Base-by-base conservation (phyloP, 2,113 vertebrate genomes). In the Mustela nigripes region DNA sequence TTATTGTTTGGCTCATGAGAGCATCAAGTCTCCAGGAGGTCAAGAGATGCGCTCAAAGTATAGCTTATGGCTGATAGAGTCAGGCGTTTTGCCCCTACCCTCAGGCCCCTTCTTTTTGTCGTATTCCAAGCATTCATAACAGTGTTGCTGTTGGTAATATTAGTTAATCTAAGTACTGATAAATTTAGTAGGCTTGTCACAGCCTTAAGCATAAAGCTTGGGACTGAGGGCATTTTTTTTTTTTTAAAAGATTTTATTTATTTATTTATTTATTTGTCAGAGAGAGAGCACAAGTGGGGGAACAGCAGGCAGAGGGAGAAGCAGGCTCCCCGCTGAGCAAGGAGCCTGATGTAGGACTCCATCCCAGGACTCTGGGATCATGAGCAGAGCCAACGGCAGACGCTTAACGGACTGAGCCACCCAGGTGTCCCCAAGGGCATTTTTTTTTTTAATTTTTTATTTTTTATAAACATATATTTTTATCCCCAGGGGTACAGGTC, bases 61-160 rank as follows among this genome's bases (percentile, higher is more conserved):
- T 82, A 53, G 56, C 89, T 86, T 1, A 4, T 83, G 73, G 60
- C n/a, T 86, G 80, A 63, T 71, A 22, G 39, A 91, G 48, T 56
- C 67, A 21, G 69, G 26, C 56, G 79, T 63, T 62, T 56, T 94
- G 81, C 7, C 7, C 50, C 11, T 24, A 90, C 11, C 48, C 21
- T n/a, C 53, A 62, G 65, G 56, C n/a, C 78, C 36, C 21, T 18
- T 31, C 84, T 88, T 96, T 78, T 53, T 92, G 3, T 62, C 63
- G 36, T 67, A 45, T 53, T 58, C 7, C 21, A 58, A 36, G 76
- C 84, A 74, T 89, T 94, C 62, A 45, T 67, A 89, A 79, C 24
- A 81, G 11, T 50, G 45, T 96, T 96, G 82, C 73, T 92, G 28
- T 93, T 94, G 50, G 78, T 85, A 92, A 62, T 80, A 73, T 1